Evolutionary conservation across 1,140 invertebrate genomes (phyloP).

Genomic region (Pseudobourletiella spinata): DNA sequence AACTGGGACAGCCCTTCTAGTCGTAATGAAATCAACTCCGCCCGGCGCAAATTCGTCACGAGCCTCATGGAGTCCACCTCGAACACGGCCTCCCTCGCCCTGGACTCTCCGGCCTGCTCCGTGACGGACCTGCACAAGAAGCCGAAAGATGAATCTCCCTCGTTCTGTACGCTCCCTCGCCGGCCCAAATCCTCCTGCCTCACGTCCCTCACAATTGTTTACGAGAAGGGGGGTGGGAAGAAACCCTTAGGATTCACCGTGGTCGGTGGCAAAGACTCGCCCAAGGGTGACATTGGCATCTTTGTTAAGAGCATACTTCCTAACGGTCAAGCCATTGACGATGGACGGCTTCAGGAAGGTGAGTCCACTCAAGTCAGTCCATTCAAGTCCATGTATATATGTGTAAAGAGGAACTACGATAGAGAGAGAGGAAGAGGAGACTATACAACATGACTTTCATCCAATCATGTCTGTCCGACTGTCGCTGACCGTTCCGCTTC

Average conservation of each 20-base stretch:
- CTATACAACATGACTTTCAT: too few species aligned
- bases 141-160: slow-evolving; percentile 32
- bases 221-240: slow-evolving; percentile 55
- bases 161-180: slow-evolving; percentile 41
- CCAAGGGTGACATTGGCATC: slow-evolving; percentile 60
- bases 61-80: slow-evolving; percentile 33
- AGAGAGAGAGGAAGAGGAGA: too few species aligned
- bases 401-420: too few species aligned
- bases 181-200: slow-evolving; percentile 36
- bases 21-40: slow-evolving; percentile 29
- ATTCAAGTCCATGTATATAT: too few species aligned
- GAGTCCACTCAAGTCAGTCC: neutral
- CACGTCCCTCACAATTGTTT: slow-evolving; percentile 43
- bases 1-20: slow-evolving; percentile 2
- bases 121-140: neutral
- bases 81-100: slow-evolving; percentile 22
- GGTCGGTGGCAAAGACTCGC: slow-evolving; percentile 62
- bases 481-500: too few species aligned
- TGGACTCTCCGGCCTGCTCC: slow-evolving; percentile 25
- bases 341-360: slow-evolving; percentile 62
- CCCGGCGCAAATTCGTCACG: slow-evolving; percentile 31
- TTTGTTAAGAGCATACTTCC: slow-evolving; percentile 62
- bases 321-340: slow-evolving; percentile 58
- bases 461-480: too few species aligned
- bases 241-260: slow-evolving; percentile 64